Base-by-base conservation (phyloP, 2,888 invertebrate species). In the Atethmia centrago region DNA sequence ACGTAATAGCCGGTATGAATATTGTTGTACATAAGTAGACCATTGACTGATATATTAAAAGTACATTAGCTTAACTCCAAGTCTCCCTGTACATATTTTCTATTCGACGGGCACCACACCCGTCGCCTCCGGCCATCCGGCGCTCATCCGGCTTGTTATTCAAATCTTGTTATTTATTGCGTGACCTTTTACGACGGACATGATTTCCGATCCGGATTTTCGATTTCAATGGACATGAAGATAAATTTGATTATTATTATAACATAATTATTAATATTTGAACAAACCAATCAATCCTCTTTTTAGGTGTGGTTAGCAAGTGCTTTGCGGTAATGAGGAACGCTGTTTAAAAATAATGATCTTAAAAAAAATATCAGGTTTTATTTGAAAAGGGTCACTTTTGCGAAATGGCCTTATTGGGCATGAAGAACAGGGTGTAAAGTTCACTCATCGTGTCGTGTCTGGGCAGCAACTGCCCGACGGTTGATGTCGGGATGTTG, bases 141-240 rank as follows among this genome's bases (percentile, higher is more conserved):
- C 16, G 25, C 40, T 69, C 45, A 78, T 72, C 64, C 55, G 64
- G 72, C 55, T 72, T 78, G 68, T 56, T 77, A 78, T 78, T 68
- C 72, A 77, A 72, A 77, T 72, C 47, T n/a, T 64, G 77, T 59
- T 72, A 64, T 66, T 58, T 66, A 51, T 77, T 65, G 25, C 61
- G 21, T 21, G 25, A 61, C 25, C n/a, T 42, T 16, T 51, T 45
- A 51, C 12, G 25, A 49, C 4, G 40, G 53, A 76, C 67, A 62
- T 61, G 42, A 42, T 63, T 58, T 58, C n/a, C 31, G 28, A 58
- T 36, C 19, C 9, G 28, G 49, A 51, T 62, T 74, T 74, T 14
- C 21, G 2, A n/a, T 61, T 45, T 28, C 42, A 21, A 45, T 10
- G 25, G 36, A 1, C 12, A 16, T 36, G 7, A 36, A 36, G 36